These are phyloP conservation scores for Geopemphigus sp. DNA, from an alignment of 1,140 invertebrate genomes.

Conservation along the genomic window DNA sequence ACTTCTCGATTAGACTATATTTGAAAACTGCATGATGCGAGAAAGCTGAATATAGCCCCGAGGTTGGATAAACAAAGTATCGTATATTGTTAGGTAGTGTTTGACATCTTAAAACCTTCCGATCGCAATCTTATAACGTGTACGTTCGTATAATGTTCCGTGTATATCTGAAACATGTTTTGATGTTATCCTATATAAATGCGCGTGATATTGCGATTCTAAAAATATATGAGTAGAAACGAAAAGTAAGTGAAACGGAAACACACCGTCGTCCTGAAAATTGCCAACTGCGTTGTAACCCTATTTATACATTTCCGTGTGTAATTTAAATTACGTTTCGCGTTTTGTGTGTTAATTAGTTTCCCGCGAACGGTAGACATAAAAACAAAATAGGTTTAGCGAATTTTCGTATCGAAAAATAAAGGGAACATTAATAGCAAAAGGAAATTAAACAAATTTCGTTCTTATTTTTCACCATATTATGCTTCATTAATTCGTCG, in stretches of 20 bases:
- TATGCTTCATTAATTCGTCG: not conserved
- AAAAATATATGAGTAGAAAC: constrained; percentile 2
- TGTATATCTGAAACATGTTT: constrained; percentile 10
- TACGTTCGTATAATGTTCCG: too few species aligned
- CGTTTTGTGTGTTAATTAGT: not conserved
- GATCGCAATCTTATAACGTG: not conserved
- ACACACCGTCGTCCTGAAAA: not conserved
- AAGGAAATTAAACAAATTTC: not conserved
- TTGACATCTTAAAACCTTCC: not conserved
- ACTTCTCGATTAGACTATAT: not conserved
- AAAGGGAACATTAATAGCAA: not conserved
- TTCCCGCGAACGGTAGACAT: not conserved
- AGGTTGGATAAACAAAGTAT: constrained; percentile 11
- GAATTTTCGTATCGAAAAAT: not conserved
- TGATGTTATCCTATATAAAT: not conserved
- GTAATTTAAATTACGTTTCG: not conserved
- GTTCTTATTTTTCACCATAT: not conserved
- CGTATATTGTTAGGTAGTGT: not conserved
- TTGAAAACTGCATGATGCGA: not conserved
- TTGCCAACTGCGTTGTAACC: constrained; percentile 22
- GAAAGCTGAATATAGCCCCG: constrained; percentile 6
- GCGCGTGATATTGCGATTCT: not conserved
- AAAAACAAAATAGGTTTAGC: not conserved
- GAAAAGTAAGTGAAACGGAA: not conserved
- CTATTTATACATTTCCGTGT: not conserved